Base-by-base conservation (phyloP, 2,888 invertebrate genomes). In the Mythimna ferrago region DNA sequence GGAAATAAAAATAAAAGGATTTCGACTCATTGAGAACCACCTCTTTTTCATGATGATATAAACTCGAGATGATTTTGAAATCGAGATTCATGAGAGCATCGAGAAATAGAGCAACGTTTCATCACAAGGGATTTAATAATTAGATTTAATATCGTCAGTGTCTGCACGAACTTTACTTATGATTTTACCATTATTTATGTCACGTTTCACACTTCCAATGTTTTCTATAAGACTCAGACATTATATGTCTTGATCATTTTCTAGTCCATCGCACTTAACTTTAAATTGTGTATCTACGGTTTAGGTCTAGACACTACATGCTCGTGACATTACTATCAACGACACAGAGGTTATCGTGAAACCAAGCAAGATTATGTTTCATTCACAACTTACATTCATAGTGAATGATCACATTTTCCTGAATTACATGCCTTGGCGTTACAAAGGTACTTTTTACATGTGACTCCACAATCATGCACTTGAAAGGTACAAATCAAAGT, bases 281-380 rank as follows among this genome's bases (percentile, higher is more conserved):
- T 75, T 53, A 61, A 58, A 62, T 57, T 68, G 51, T 51, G 26
- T 57, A 16, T 60, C 14, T 11, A n/a, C 14, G 16, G 26, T 66
- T 26, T 19, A 51, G 21, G 62, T 78, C 70, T 73, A 81, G 67
- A 67, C 51, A 51, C 56, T 69, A 69, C 51, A 65, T 57, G 35
- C 6, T 5, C 66, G 7, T 69, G 41, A 58, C 54, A 73, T 73
- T 71, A 53, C 60, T 67, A 80, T 82, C 71, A 80, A 58, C 54
- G 32, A 35, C 44, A 6, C 58, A 57, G 71, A 78, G 85, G 75
- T 84, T 84, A 84, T 82, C 83, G 54, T 65, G 74, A 64, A 82
- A 70, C 75, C 54, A 75, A 71, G 41, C 54, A 9, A 66, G 77
- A 71, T 77, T 73, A 77, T 58, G 57, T 72, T 82, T 84, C 75